Percentiles rank a stretch among this genome's conserved stretches.
phyloP scores from a whole-genome alignment of 2,113 vertebrate genomes.

The Eclectus roratus region DNA sequence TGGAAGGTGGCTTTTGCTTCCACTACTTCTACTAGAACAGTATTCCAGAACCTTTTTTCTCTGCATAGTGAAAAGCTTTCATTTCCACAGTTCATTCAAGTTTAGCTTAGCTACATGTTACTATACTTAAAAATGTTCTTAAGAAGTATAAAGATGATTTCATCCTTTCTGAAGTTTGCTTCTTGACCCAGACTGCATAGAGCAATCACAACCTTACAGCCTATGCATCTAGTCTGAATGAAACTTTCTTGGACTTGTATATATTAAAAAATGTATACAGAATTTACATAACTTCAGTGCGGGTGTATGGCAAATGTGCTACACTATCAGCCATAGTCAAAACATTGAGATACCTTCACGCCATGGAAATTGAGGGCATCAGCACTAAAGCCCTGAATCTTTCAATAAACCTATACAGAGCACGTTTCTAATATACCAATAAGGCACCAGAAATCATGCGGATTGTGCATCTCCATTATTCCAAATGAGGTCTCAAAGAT shows the following conservation, averaged over 20 bases:
- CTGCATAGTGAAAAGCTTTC: not conserved
- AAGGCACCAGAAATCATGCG: not conserved
- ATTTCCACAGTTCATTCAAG: not conserved
- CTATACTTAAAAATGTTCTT: not conserved
- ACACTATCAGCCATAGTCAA: not conserved
- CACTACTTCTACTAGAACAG: not conserved
- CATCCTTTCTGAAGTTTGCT: not conserved
- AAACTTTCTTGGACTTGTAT: not conserved
- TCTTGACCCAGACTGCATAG: not conserved
- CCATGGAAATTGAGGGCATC: not conserved
- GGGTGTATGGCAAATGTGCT: not conserved
- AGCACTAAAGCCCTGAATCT: not conserved
- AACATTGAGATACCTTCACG: not conserved
- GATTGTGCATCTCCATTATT: not conserved
- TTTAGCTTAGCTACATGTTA: not conserved
- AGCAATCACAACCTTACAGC: not conserved
- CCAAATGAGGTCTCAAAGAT: not conserved
- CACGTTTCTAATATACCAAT: not conserved
- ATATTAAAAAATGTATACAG: not conserved
- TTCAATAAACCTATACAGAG: not conserved
- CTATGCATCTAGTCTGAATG: not conserved
- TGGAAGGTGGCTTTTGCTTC: not conserved
- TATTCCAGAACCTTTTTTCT: not conserved
- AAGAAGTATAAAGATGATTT: not conserved
- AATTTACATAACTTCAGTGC: not conserved